Evolutionary conservation across 2,797 vertebrate genomes (phyloP), one percentile per base, ranked within the genome.

Genomic region (Ficedula albicollis): DNA sequence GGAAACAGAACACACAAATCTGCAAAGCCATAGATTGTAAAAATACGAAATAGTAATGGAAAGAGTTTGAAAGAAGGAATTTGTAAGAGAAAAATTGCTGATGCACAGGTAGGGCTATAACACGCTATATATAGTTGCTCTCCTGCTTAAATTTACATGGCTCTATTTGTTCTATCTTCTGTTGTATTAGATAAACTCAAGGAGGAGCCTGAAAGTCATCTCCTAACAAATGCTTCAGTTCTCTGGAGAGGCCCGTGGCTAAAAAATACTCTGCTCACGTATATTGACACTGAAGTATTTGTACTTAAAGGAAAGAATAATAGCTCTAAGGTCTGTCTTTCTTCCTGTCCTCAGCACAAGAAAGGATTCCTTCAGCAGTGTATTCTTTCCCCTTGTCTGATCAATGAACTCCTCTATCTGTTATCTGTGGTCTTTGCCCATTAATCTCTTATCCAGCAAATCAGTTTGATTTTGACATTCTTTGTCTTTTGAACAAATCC

Each of bases 381-480:
- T 29, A 36, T 79, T 83, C 63, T 81, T 89, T 58, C n/a, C 36
- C 23, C 66, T 84, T 90, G 85, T 96, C 86, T 85, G 63, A 78
- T 66, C 26, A 7, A 87, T 93, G 62, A 91, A 68, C 78, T 94
- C 21, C 18, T 52, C 62, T 67, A 51, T 88, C 89, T 68, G 7
- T 95, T 94, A 56, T 79, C 62, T 2, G 5, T 73, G 54, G 38
- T 54, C 83, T 95, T 93, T 89, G 29, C 29, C 54, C 74, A 63
- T 78, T 93, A 77, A 84, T 87, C 77, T 79, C 64, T 63, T 67
- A 54, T 72, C 55, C 55, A 64, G 68, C 83, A 67, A 85, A 84
- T 89, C 93, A 84, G 32, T 89, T 91, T 89, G 64, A 74, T 88
- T 95, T 95, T 95, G 93, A 88, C 79, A 29, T 94, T 88, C 49